These are phyloP conservation scores for Drosophila meridiana DNA, from an alignment of 2,888 invertebrate genomes.

Conservation along the genomic window DNA sequence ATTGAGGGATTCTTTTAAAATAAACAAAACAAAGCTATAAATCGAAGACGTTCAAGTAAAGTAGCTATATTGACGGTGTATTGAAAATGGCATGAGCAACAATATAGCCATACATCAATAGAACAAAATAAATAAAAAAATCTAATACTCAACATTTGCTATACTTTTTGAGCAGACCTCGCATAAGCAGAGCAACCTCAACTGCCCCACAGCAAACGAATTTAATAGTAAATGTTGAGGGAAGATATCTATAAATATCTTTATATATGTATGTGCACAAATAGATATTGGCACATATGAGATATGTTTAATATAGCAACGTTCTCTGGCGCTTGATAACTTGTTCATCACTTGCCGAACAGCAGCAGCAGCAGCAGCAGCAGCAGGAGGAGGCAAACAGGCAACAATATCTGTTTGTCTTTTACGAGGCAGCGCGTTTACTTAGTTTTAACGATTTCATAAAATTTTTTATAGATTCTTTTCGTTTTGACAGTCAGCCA, in stretches of 20 bases:
- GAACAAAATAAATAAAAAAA: too few relatives aligned
- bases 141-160: background rate
- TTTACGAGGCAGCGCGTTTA: slow-evolving; percentile 43
- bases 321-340: slow-evolving; percentile 28
- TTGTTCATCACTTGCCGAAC: slow-evolving; percentile 31
- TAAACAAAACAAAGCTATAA: too few relatives aligned
- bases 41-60: too few relatives aligned
- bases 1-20: too few relatives aligned
- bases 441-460: slow-evolving; percentile 56
- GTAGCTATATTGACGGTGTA: too few relatives aligned
- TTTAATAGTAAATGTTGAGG: background rate
- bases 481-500: slow-evolving; percentile 36
- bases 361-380: background rate
- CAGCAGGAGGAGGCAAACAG: background rate
- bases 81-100: too few relatives aligned
- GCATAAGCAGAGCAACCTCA: background rate
- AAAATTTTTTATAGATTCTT: slow-evolving; percentile 48
- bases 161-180: background rate
- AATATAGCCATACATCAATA: too few relatives aligned
- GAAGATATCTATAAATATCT: background rate
- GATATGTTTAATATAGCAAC: slow-evolving; percentile 1
- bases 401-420: slow-evolving; percentile 44
- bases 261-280: background rate
- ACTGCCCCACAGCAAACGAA: background rate
- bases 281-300: slow-evolving; percentile 1